Base-by-base conservation (phyloP, 2,797 vertebrate genomes). In the Ataeniobius toweri region DNA sequence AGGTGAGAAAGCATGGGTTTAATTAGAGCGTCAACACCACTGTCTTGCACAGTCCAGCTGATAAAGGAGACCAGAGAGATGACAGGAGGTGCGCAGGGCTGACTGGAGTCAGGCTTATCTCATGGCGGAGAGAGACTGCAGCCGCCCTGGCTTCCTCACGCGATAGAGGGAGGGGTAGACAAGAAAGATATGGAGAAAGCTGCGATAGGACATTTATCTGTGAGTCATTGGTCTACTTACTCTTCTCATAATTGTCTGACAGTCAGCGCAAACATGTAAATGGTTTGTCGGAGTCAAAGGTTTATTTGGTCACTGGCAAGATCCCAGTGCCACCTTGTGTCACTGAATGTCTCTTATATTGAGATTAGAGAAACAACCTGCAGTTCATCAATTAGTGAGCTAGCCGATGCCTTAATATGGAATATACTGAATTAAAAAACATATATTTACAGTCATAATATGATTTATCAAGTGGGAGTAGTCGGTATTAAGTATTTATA, bases 21-120 rank as follows among this genome's bases (percentile, higher is more conserved):
- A 95, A 96, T 95, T 92, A 93, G 85, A 94, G 83, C 80, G 90
- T 95, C 93, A 91, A 91, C 93, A 91, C 91, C 75, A 85, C 73
- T 79, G 76, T 82, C 63, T 86, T 79, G 86, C 86, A 79, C 82
- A 44, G 82, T 82, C 86, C 80, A 75, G 88, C 92, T 92, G 95
- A 96, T 95, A 96, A 36, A 95, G 93, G 80, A 80, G 73, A 89
- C 91, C 92, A 95, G 95, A 95, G 94, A 92, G 94, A 93, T 93
- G 94, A 95, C 94, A 95, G 94, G 95, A 95, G 94, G 95, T 93
- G 95, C 94, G 90, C 83, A 91, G 90, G 92, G 92, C 91, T 80
- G 83, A 88, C 85, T 94, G 94, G 95, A 96, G 95, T 95, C 95
- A 95, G 93, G 82, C 93, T 96, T 96, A 96, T 96, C 95, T 95